Conservation (phyloP, 1,140 invertebrate genomes). For the Druon quercuslanigerum region DNA sequence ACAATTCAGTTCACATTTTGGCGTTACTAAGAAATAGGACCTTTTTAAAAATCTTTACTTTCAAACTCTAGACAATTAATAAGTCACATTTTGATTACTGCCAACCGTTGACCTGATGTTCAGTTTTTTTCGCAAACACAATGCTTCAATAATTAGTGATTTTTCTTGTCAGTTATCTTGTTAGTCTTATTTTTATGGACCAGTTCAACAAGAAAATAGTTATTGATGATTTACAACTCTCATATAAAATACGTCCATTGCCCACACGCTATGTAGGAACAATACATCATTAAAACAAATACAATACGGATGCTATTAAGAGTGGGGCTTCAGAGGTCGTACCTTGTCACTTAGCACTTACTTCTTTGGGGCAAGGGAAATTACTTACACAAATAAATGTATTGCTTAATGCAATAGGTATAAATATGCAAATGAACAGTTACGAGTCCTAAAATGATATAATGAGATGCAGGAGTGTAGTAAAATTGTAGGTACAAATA, state of each 20-base stretch:
- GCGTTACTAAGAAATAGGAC: too few relatives aligned
- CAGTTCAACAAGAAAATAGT: slow-evolving; percentile 11
- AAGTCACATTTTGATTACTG: too few relatives aligned
- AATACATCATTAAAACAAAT: slow-evolving; percentile 28
- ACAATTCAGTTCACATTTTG: too few relatives aligned
- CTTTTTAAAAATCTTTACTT: too few relatives aligned
- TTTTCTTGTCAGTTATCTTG: slow-evolving; percentile 6
- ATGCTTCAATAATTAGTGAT: neutral
- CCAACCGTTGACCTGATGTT: too few relatives aligned
- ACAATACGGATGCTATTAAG: slow-evolving; percentile 16
- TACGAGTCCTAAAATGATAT: too few relatives aligned
- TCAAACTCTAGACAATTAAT: too few relatives aligned
- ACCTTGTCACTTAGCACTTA: slow-evolving; percentile 5
- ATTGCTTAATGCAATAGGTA: neutral
- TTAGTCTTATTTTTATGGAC: slow-evolving; percentile 15
- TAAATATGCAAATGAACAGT: neutral
- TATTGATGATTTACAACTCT: slow-evolving; percentile 28
- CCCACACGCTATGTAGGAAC: slow-evolving; percentile 4
- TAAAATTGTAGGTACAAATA: too few relatives aligned
- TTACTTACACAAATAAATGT: neutral
- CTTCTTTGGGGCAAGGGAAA: neutral
- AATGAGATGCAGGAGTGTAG: too few relatives aligned
- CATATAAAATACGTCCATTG: slow-evolving; percentile 9
- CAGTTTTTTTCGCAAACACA: neutral
- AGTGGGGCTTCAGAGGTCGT: neutral